Evolutionary conservation across 2,888 invertebrate species (phyloP).

Genomic region (Meteorus colon): DNA sequence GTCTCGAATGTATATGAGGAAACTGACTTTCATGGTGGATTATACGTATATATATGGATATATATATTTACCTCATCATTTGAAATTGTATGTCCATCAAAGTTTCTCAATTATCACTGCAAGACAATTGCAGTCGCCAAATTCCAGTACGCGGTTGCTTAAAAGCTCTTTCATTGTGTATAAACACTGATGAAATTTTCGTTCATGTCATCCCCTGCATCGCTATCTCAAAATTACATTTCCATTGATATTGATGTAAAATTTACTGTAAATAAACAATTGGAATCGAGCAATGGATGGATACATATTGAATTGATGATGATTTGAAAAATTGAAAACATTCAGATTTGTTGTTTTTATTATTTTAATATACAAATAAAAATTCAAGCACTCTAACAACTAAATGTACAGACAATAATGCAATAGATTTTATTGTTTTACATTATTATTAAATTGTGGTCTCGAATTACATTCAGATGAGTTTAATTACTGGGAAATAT

Average conservation of each 20-base stretch:
- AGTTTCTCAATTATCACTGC: slow-evolving; percentile 52
- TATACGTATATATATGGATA: not conserved
- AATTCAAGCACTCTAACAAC: too few species aligned
- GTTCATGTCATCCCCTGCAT: slow-evolving; percentile 28
- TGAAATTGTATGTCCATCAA: slow-evolving; percentile 45
- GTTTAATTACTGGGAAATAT: too few species aligned
- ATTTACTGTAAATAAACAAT: not conserved
- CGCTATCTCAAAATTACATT: slow-evolving; percentile 18
- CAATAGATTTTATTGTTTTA: too few species aligned
- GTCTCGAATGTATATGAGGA: slow-evolving; percentile 32
- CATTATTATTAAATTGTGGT: too few species aligned
- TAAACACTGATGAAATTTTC: slow-evolving; percentile 37
- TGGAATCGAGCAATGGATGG: slow-evolving; percentile 23
- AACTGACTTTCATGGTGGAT: slow-evolving; percentile 41
- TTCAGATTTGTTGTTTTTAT: too few species aligned
- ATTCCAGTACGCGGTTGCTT: slow-evolving; percentile 5
- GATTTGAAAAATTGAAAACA: slow-evolving; percentile 1
- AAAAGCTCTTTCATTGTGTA: slow-evolving; percentile 8
- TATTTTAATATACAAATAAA: too few species aligned
- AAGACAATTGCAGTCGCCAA: slow-evolving; percentile 45
- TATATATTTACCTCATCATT: not conserved
- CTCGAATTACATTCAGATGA: too few species aligned
- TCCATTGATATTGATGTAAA: slow-evolving; percentile 18
- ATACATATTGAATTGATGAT: slow-evolving; percentile 50
- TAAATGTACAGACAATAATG: too few species aligned